Evolutionary conservation across 2,888 invertebrate species (phyloP).

Genomic region (Brachynemurus nebulosus): DNA sequence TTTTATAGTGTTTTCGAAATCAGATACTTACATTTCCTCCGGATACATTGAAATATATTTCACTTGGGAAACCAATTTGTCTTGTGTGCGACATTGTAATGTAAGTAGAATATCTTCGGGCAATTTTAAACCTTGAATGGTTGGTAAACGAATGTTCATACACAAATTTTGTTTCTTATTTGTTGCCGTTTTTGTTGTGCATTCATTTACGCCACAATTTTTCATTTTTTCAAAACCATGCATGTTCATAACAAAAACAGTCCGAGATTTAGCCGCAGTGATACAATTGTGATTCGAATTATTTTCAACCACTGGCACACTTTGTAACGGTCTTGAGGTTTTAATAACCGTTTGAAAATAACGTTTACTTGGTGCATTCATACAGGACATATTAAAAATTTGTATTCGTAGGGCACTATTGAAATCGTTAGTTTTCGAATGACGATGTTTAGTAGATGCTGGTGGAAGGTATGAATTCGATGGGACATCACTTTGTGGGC

Average conservation of each 20-base stretch:
- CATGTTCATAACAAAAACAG: slow-evolving; percentile 31
- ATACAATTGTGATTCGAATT: slow-evolving; percentile 21
- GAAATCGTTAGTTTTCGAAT: slow-evolving; percentile 11
- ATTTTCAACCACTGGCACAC: slow-evolving; percentile 29
- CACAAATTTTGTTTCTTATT: slow-evolving; percentile 32
- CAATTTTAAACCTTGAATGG: slow-evolving; percentile 37
- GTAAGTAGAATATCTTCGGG: slow-evolving; percentile 37
- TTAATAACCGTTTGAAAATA: slow-evolving; percentile 31
- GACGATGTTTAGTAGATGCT: not conserved
- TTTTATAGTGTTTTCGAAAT: not conserved
- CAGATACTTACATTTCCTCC: slow-evolving; percentile 23
- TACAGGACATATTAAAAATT: slow-evolving; percentile 28
- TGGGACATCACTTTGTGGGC: not conserved
- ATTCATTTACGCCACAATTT: slow-evolving; percentile 37
- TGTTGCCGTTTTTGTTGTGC: slow-evolving; percentile 27
- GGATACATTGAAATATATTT: slow-evolving; percentile 28
- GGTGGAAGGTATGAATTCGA: slow-evolving; percentile 1
- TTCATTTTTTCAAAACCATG: slow-evolving; percentile 32
- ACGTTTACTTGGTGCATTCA: slow-evolving; percentile 20
- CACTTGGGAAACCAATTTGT: slow-evolving; percentile 36
- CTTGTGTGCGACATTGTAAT: slow-evolving; percentile 40
- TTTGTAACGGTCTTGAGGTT: slow-evolving; percentile 28
- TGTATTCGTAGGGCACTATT: slow-evolving; percentile 21
- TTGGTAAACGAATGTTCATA: slow-evolving; percentile 38
- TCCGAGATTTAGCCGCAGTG: slow-evolving; percentile 21